phyloP scores from a whole-genome alignment of 2,797 vertebrate species.

The Coregonus suidteri region DNA sequence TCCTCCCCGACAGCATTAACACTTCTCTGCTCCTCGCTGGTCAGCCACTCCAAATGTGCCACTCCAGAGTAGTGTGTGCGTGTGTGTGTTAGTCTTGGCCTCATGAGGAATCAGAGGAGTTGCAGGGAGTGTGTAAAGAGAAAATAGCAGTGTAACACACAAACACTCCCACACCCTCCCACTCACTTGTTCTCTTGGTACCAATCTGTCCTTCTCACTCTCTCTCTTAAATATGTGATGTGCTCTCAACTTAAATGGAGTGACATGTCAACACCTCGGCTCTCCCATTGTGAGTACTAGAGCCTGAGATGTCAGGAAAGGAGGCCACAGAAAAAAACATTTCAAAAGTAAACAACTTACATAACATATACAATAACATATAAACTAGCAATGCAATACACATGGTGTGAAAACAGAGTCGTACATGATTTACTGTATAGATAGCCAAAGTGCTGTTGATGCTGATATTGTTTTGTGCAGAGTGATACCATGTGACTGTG shows the following conservation, averaged over 20 bases:
- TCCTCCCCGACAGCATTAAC: conserved; percentile 30
- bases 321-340: neutral
- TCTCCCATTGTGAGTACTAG: neutral
- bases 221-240: neutral
- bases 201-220: neutral
- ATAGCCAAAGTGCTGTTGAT: neutral
- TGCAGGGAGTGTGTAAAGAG: neutral
- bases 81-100: conserved; percentile 1
- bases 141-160: conserved; percentile 14
- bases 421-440: too few species aligned
- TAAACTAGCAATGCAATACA: neutral
- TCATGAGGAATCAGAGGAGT: neutral
- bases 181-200: neutral
- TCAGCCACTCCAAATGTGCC: conserved; percentile 7
- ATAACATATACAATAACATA: neutral
- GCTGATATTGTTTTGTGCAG: neutral
- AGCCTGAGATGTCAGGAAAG: neutral
- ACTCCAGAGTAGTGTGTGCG: conserved; percentile 11
- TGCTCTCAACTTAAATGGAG: conserved; percentile 7
- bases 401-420: neutral
- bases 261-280: conserved; percentile 2
- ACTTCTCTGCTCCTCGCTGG: conserved; percentile 22
- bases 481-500: neutral
- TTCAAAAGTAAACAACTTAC: neutral
- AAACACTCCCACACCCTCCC: neutral